Evolutionary conservation across 2,113 vertebrate species (phyloP).

Genomic region (Tragulus kanchil): DNA sequence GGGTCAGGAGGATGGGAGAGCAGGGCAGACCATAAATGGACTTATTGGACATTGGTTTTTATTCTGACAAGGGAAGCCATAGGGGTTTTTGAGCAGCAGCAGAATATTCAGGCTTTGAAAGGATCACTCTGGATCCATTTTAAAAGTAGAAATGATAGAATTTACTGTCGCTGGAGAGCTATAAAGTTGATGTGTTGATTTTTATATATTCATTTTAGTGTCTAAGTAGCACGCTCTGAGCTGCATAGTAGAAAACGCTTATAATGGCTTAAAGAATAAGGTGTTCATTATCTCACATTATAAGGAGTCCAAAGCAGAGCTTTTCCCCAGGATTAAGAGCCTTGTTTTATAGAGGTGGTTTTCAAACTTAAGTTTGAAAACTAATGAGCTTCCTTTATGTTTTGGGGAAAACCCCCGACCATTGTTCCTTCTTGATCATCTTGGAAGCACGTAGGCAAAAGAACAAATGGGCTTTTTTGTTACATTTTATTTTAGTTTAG

Average conservation of each 20-base stretch:
- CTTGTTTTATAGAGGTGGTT: not conserved
- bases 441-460: no score
- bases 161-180: not conserved
- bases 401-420: no score
- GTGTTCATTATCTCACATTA: not conserved
- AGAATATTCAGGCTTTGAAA: not conserved
- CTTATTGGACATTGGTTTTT: not conserved
- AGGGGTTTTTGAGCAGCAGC: not conserved
- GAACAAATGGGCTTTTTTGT: not conserved
- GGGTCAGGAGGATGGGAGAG: not conserved
- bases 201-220: constrained; percentile 21
- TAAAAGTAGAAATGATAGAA: constrained; percentile 10
- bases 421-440: no score
- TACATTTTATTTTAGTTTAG: not conserved
- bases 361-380: not conserved
- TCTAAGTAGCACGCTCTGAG: not conserved
- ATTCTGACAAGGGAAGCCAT: not conserved
- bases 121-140: not conserved
- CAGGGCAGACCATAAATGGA: not conserved
- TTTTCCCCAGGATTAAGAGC: constrained; percentile 6
- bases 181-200: not conserved
- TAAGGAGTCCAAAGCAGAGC: not conserved
- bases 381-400: no score
- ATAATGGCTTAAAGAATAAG: not conserved
- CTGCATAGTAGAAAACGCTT: not conserved